Base-by-base conservation (phyloP, 2,113 vertebrate genomes). In the Eptesicus fuscus region DNA sequence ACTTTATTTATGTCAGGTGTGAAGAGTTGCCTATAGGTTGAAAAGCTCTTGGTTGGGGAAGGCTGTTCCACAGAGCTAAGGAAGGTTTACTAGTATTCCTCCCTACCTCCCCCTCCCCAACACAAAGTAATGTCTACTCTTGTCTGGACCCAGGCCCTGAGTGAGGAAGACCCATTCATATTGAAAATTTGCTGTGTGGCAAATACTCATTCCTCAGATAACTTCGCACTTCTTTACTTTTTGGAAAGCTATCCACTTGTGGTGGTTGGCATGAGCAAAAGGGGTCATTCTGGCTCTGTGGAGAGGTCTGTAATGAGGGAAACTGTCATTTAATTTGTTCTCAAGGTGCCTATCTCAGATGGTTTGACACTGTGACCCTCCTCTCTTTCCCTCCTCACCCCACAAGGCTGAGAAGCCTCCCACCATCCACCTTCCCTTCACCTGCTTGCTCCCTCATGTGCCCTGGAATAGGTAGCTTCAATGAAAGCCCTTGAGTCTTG, bases 401-500 rank as follows among this genome's bases (percentile, higher is more conserved):
- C 17, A 22, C 9, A 67, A 56, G 13, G 12, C 4, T 4, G 13
- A 61, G 6, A 22, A 71, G 13, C 25, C 32, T 65, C 32, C 30
- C 7, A 4, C 0, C 14, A 65, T 9, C 11, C 51, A 20, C 5
- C 6, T 67, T 25, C 20, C 14, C 17, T 35, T 40, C 2, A 0
- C 20, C 23, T 1, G 8, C 23, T 67, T 22, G 5, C 12, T 59
- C 14, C 40, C 7, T 70, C 7, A 8, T 4, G 1, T 89, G 23
- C 32, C 61, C 61, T 32, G 14, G 20, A 71, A 53, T 1, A 51
- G 53, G 35, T 61, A 44, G 3, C 6, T 76, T 70, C 23, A 40
- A 65, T 3, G 20, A 28, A 8, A 67, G 5, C 0, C 11, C 40
- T 13, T 30, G 47, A 22, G 1, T 7, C 0, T 42, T 74, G 17